These are phyloP conservation scores for Hypsopygia costalis DNA, from an alignment of 2,888 invertebrate genomes.

Conservation along the genomic window DNA sequence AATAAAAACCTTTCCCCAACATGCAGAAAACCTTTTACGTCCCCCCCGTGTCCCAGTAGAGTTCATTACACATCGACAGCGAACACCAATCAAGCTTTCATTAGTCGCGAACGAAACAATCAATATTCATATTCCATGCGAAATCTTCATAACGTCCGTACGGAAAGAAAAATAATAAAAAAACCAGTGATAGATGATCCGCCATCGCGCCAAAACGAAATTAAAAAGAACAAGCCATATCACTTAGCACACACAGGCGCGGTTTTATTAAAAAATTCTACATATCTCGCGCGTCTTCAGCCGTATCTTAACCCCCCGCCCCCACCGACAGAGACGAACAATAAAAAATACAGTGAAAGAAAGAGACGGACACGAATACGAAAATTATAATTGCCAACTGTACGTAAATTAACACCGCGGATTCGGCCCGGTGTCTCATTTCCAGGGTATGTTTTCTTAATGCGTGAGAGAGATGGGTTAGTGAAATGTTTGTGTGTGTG, in stretches of 20 bases:
- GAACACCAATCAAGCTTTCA: constrained; percentile 74
- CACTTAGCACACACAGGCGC: constrained; percentile 77
- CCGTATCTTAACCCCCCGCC: constrained; percentile 62
- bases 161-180: constrained; percentile 36
- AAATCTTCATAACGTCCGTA: constrained; percentile 46
- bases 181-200: constrained; percentile 66
- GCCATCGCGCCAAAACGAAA: constrained; percentile 65
- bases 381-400: constrained; percentile 80
- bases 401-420: constrained; percentile 78
- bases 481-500: constrained; percentile 52
- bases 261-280: constrained; percentile 78
- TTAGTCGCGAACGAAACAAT: constrained; percentile 66
- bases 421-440: constrained; percentile 54
- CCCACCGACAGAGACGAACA: constrained; percentile 54
- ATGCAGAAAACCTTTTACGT: constrained; percentile 46
- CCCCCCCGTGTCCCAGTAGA: constrained; percentile 43
- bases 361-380: constrained; percentile 62
- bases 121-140: constrained; percentile 80
- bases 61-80: constrained; percentile 66
- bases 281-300: constrained; percentile 76
- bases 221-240: constrained; percentile 80
- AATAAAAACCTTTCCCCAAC: constrained; percentile 35
- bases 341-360: constrained; percentile 64
- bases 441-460: constrained; percentile 23
- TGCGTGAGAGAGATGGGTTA: constrained; percentile 39